Evolutionary conservation across 2,113 vertebrate species (phyloP), one percentile per base, ranked within the genome.

Genomic region (Helogale parvula): DNA sequence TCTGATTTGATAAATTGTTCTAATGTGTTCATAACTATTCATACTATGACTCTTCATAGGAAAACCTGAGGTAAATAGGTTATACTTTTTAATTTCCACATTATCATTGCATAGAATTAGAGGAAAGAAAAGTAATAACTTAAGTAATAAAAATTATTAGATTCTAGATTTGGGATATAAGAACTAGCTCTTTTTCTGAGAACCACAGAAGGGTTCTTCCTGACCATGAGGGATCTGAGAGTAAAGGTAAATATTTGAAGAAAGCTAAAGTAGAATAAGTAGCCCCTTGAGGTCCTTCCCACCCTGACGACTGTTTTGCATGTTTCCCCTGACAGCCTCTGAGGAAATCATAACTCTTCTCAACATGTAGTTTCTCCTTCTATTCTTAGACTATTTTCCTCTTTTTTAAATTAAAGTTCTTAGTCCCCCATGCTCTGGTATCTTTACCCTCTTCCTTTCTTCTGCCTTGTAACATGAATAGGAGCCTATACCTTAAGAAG

Each of bases 1-100:
- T 92, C 79, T 90, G 2, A 77, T 79, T 96, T 97, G 80, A 72
- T 50, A 89, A 90, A 74, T n/a, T 74, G 0, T 88, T 93, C 85
- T 85, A 96, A 80, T 87, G 52, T 69, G 60, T 17, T 86, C 66
- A 69, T 63, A 80, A 85, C 80, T 90, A 77, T 96, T 90, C 54
- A 66, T 82, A 65, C 3, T 52, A 25, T 63, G 31, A 90, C 25
- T 88, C 52, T 68, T 93, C 72, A 60, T 31, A 96, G 29, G n/a
- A 83, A 84, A 68, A 93, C 45, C 29, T 85, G 71, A 91, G 17
- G 16, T 84, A 97, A 93, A 50, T 12, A 77, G 23, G 66, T 69
- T 80, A 38, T 47, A 21, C 41, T 25, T 80, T 87, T 95, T 84
- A 47, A 96, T 97, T 94, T 25, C 6, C 19, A 63, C 27, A 52